Base-by-base conservation (phyloP, 1,140 invertebrate genomes). In the Monochamus saltuarius region DNA sequence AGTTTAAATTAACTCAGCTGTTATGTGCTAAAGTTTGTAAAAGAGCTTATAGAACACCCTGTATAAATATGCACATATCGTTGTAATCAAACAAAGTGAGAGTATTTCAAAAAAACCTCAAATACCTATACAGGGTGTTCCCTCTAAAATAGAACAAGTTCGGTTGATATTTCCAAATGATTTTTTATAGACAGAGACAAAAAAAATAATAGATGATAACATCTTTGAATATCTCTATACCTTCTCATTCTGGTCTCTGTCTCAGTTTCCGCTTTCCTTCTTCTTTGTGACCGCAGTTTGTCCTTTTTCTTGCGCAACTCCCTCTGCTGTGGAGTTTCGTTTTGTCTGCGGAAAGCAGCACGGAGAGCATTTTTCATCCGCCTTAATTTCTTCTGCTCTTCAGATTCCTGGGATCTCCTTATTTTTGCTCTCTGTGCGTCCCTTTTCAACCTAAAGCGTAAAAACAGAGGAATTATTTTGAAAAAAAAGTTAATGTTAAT, bases 301-400 rank as follows among this genome's bases (percentile, higher is more conserved):
- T 60, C 58, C 35, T 60, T 60, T 14, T 17, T 10, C 19, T 40
- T 14, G 11, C 58, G 13, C 14, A 34, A n/a, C 17, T 17, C 38
- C 14, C 40, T 43, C 45, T 60, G 58, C 10, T 60, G 38, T 8
- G 50, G 37, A 14, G 58, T 60, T 17, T 60, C 58, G 7, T 29
- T 43, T 29, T 13, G 40, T 16, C 58, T 35, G 34, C 50, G 50
- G 34, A 37, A 54, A 14, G 58, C 37, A 4, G 50, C 58, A 29
- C 58, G 34, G 9, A 60, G 36, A 11, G 51, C 51, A 60, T 60
- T 60, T 54, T 60, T 60, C 39, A 40, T 19, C 29, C 51, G 35
- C 13, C 58, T 49, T 11, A 40, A 14, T 36, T 37, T 36, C n/a
- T 17, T 52, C 46, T 60, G 49, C 9, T 54, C 13, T 29, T 45